Evolutionary conservation across 1,140 invertebrate genomes (phyloP).

Genomic region (Anoplolepis gracilipes): DNA sequence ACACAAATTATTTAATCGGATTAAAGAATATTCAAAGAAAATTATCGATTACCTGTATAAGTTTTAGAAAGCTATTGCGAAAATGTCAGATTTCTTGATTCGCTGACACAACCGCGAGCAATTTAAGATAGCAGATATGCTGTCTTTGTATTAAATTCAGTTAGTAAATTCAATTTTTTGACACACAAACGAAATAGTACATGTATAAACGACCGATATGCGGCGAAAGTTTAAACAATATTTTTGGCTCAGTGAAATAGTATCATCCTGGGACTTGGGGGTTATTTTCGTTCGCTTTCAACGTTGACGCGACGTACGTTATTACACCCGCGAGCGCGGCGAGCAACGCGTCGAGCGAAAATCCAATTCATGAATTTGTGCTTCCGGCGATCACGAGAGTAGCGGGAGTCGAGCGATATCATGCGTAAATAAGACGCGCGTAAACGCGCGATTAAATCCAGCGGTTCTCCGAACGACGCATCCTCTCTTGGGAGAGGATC

Average conservation of each 20-base stretch:
- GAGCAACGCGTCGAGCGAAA: conserved; percentile 45
- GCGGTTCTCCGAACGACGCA: conserved; percentile 3
- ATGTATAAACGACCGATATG: background rate
- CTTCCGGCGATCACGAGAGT: conserved; percentile 55
- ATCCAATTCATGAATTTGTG: conserved; percentile 64
- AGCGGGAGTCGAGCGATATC: conserved; percentile 25
- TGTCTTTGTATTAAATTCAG: background rate
- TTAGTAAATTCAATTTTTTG: conserved; percentile 16
- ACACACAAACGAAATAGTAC: conserved; percentile 1
- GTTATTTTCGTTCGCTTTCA: conserved; percentile 58
- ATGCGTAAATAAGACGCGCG: conserved; percentile 60
- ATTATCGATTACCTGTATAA: background rate
- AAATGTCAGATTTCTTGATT: background rate
- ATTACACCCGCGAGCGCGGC: conserved; percentile 47
- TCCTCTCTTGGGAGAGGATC: no score
- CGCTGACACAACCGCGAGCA: background rate
- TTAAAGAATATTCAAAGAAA: background rate
- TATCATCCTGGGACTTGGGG: conserved; percentile 13
- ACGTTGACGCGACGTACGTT: conserved; percentile 48
- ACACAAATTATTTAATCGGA: background rate
- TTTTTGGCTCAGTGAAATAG: conserved; percentile 45
- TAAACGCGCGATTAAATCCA: conserved; percentile 60
- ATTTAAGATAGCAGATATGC: conserved; percentile 3
- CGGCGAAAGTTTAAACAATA: conserved; percentile 49
- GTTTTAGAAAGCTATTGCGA: background rate